Evolutionary conservation across 2,888 invertebrate genomes (phyloP), one percentile per base, ranked within the genome.

Genomic region (Tiliacea citrago): DNA sequence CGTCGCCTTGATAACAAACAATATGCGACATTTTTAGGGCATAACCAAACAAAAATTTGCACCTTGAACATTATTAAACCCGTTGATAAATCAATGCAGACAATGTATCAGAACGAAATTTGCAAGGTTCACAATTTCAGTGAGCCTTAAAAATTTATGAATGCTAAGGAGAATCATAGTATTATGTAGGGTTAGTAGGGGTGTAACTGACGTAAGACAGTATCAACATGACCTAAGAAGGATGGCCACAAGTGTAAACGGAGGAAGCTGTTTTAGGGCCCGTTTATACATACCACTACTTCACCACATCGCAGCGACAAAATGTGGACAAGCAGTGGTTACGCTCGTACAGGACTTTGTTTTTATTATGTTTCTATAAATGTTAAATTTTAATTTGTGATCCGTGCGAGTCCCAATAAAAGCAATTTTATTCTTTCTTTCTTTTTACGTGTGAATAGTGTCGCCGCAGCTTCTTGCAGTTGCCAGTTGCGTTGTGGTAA

Each of bases 61-160:
- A 69, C 61, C 66, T 73, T 79, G 58, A 76, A 39, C 62, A 79
- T 74, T 83, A 35, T 39, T 42, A 68, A 83, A 81, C 63, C 57
- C 60, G 61, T 76, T 69, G 47, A 57, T 73, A 68, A 72, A 72
- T 66, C 61, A 73, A 60, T 78, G 51, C 39, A 21, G 62, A 57
- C 63, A 60, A 49, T 67, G 35, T 79, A 73, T 72, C 39, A 66
- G 29, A 70, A 51, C n/a, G 60, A 66, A 71, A 76, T 70, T 68
- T 29, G 9, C 65, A 71, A 82, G 65, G 63, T 65, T 51, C 51
- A 63, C 13, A 61, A 68, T 70, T 60, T 79, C n/a, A 49, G 57
- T 42, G 72, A 49, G 12, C 18, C 57, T 70, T 53, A 35, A 18
- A 76, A 76, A 45, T 68, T 4, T n/a, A n/a, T n/a, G n/a, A 49